phyloP scores from a whole-genome alignment of 2,888 invertebrate genomes.

The Stenoptilia bipunctidactyla region DNA sequence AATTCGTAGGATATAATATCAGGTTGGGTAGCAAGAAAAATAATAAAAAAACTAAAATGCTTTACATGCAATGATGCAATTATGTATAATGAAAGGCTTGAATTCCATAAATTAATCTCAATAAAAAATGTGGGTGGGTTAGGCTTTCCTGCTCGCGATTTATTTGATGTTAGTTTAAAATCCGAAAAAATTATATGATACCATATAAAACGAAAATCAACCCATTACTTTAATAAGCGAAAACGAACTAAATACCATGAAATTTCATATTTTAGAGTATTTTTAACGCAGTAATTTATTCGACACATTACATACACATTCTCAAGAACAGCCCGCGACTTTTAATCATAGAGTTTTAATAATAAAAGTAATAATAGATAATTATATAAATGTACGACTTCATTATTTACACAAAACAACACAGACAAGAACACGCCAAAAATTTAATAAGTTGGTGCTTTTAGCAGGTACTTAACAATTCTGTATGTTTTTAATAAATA shows the following conservation, averaged over 20 bases:
- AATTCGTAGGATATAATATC: constrained; percentile 11
- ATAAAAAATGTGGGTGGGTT: constrained; percentile 2
- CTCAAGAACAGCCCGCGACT: no score
- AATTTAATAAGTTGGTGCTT: not conserved
- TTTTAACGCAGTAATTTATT: no score
- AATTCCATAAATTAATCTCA: constrained; percentile 1
- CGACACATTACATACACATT: no score
- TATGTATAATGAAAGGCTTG: not conserved
- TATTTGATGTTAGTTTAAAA: not conserved
- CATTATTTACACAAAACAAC: not conserved
- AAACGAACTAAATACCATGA: no score
- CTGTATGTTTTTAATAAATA: no score
- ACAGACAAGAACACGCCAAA: not conserved
- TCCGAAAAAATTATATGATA: not conserved
- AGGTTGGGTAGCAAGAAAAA: constrained; percentile 4
- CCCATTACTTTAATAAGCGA: not conserved
- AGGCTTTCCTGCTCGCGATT: not conserved
- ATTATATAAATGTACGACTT: not conserved
- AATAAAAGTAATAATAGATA: not conserved
- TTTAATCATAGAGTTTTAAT: constrained; percentile 1
- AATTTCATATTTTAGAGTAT: no score
- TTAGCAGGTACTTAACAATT: no score
- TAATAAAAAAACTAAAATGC: constrained; percentile 8
- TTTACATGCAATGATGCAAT: not conserved
- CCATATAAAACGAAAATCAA: not conserved